A percentile compares a stretch with the other conserved stretches of the same genome.
Conservation (phyloP, 2,888 invertebrate species). For the Ochropleura plecta region DNA sequence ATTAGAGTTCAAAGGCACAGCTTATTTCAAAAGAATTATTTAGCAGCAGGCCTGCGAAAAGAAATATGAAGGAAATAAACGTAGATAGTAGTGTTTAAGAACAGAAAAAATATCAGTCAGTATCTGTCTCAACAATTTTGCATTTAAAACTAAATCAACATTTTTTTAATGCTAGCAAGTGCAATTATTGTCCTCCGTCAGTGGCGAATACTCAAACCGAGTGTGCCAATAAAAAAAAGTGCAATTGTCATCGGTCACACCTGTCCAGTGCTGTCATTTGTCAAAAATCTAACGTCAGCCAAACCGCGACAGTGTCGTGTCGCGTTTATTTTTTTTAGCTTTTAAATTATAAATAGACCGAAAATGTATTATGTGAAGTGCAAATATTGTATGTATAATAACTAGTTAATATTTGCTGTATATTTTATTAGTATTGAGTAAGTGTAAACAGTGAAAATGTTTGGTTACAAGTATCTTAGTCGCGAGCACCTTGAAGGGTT, state of each 20-base stretch:
- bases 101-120: too few species aligned
- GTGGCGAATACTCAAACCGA: too few species aligned
- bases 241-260: slow-evolving; percentile 31
- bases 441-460: slow-evolving; percentile 79
- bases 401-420: slow-evolving; percentile 36
- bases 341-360: slow-evolving; percentile 36
- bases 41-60: too few species aligned
- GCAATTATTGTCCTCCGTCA: too few species aligned
- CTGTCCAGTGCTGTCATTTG: slow-evolving; percentile 17
- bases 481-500: slow-evolving; percentile 97
- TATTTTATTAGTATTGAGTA: slow-evolving; percentile 45
- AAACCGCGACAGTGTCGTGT: slow-evolving; percentile 24
- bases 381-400: slow-evolving; percentile 30
- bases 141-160: too few species aligned
- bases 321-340: slow-evolving; percentile 50
- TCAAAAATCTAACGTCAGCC: slow-evolving; percentile 44
- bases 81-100: too few species aligned
- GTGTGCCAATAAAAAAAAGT: too few species aligned
- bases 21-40: too few species aligned
- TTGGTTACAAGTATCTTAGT: slow-evolving; percentile 94
- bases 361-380: slow-evolving; percentile 60
- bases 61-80: too few species aligned
- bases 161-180: too few species aligned
- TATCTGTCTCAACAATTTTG: too few species aligned
- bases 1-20: too few species aligned